phyloP scores from a whole-genome alignment of 2,888 invertebrate species.

The Sisyra terminalis region DNA sequence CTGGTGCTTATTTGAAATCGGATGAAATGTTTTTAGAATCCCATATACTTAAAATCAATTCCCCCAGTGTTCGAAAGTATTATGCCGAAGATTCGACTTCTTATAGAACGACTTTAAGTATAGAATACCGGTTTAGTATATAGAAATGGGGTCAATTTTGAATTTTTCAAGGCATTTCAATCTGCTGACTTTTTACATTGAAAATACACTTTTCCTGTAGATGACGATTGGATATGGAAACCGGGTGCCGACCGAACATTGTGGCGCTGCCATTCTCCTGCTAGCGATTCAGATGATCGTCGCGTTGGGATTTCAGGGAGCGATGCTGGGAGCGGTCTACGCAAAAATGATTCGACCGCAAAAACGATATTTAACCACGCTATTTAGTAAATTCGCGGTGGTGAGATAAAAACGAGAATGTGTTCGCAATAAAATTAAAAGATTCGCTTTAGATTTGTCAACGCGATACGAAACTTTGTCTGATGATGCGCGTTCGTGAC shows the following conservation, averaged over 20 bases:
- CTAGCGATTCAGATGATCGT: constrained; percentile 67
- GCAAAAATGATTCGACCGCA: constrained; percentile 49
- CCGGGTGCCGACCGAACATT: constrained; percentile 65
- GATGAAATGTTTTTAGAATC: too few species aligned
- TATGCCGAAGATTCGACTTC: too few species aligned
- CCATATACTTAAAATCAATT: too few species aligned
- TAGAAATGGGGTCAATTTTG: too few species aligned
- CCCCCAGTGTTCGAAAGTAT: too few species aligned
- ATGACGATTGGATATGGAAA: constrained; percentile 72
- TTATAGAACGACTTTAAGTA: too few species aligned
- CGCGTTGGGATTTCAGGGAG: constrained; percentile 33
- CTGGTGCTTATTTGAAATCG: too few species aligned
- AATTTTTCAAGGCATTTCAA: too few species aligned
- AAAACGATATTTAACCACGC: constrained; percentile 21
- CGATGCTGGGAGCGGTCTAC: constrained; percentile 34
- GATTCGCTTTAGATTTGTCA: constrained; percentile 43
- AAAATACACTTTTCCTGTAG: constrained; percentile 21
- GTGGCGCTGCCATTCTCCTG: constrained; percentile 67
- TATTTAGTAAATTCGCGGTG: constrained; percentile 57
- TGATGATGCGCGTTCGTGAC: constrained; percentile 71
- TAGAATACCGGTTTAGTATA: too few species aligned
- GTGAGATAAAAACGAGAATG: constrained; percentile 25
- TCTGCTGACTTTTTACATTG: too few species aligned
- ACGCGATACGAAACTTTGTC: constrained; percentile 58
- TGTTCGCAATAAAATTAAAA: not conserved